Percentiles rank a stretch among this genome's conserved stretches.
Evolutionary conservation across 2,113 vertebrate species (phyloP).

Genomic region (Pao palembangensis): DNA sequence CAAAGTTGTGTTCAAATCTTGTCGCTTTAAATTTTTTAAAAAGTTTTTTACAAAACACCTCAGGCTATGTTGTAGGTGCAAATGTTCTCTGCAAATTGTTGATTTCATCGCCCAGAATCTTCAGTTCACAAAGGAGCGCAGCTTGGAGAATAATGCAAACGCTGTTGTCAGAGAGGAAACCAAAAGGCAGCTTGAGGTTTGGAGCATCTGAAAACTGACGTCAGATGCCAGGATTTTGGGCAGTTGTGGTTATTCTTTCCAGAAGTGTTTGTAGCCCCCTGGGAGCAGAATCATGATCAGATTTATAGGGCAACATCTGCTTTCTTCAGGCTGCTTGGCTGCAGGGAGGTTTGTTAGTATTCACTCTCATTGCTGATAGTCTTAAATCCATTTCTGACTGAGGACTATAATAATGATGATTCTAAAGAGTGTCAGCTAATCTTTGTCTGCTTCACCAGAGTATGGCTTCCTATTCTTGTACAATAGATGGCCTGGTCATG

Average conservation of each 20-base stretch:
- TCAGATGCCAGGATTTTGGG: conserved; percentile 36
- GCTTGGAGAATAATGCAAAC: conserved; percentile 23
- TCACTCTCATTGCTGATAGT: conserved; percentile 68
- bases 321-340: conserved; percentile 52
- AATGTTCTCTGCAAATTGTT: conserved; percentile 6
- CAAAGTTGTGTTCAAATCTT: no score
- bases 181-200: conserved; percentile 26
- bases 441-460: conserved; percentile 64
- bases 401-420: conserved; percentile 67
- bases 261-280: conserved; percentile 27
- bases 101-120: conserved; percentile 16
- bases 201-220: conserved; percentile 27
- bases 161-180: conserved; percentile 42
- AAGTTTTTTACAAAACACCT: neutral
- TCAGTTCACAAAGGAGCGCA: conserved; percentile 24
- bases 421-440: conserved; percentile 66
- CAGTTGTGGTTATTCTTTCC: conserved; percentile 59
- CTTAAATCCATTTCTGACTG: conserved; percentile 67
- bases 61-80: neutral
- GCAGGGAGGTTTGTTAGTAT: conserved; percentile 62
- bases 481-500: conserved; percentile 48
- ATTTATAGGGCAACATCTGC: conserved; percentile 66
- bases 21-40: neutral
- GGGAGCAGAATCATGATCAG: conserved; percentile 52
- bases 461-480: conserved; percentile 49